Evolutionary conservation across 2,888 invertebrate genomes (phyloP), one percentile per base, ranked within the genome.

Genomic region (Biston stratarius): DNA sequence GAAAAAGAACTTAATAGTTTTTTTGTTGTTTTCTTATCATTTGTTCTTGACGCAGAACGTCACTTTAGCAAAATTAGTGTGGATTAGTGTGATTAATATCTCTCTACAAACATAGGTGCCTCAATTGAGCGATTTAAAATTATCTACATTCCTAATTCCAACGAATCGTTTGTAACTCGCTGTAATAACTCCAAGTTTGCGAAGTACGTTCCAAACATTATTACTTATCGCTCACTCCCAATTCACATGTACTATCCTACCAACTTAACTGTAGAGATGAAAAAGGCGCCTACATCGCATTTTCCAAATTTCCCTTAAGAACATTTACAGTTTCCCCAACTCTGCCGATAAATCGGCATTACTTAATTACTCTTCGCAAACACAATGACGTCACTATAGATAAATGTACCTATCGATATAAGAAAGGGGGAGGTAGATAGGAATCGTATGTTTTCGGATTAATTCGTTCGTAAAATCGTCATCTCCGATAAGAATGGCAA

Each of bases 401-500:
- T 33, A 24, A 24, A 40, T 11, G 38, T 59, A 51, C 40, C 83
- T 77, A 81, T 68, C 63, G 63, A 68, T 63, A 47, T 68, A 79
- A 77, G 82, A 83, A 83, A 81, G 76, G 80, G 84, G 79, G 83
- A 85, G 89, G 92, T 88, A 91, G 91, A 91, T 91, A 90, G 85
- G 83, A 89, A 91, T 92, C 93, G 92, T 93, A 92, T 93, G 93
- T 92, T 94, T 94, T 92, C 90, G 91, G 91, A 93, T 92, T 92
- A 92, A 94, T 94, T 94, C 93, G 92, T 91, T 94, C 93, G 93
- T 92, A 91, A 94, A 94, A 94, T 94, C 93, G 93, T 92, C 92
- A 90, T 90, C 73, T 79, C 85, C 89, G 92, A 93, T 94, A 94
- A 94, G 93, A 94, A 94, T 92, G 89, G 92, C 89, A 89, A 92